Evolutionary conservation across 2,888 invertebrate genomes (phyloP).

Genomic region (Villa cingulata): DNA sequence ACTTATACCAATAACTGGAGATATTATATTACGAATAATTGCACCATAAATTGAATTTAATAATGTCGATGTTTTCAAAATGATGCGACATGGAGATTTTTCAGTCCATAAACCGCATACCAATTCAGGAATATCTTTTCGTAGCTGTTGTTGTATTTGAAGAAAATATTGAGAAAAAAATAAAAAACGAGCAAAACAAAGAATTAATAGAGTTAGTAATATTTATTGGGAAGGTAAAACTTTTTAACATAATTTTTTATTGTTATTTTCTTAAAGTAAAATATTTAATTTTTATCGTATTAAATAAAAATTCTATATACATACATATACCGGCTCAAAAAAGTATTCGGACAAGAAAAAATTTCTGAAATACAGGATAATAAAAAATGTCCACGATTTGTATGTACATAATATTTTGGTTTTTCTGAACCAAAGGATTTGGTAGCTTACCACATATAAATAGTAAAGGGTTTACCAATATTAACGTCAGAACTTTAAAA

Average conservation of each 20-base stretch:
- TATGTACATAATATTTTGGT: too few species aligned
- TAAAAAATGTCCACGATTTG: too few species aligned
- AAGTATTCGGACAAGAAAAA: too few species aligned
- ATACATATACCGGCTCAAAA: too few species aligned
- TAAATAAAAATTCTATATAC: too few species aligned
- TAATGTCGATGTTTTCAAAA: constrained; percentile 31
- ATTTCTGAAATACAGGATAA: too few species aligned
- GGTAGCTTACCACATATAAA: too few species aligned
- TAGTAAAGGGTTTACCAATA: too few species aligned
- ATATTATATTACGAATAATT: constrained; percentile 33
- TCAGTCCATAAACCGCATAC: constrained; percentile 36
- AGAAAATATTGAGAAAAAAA: neutral
- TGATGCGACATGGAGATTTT: constrained; percentile 26
- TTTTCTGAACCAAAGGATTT: too few species aligned
- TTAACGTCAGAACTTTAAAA: too few species aligned
- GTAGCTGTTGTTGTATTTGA: constrained; percentile 20
- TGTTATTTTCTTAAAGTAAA: neutral
- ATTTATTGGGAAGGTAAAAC: too few species aligned
- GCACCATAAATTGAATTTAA: constrained; percentile 35
- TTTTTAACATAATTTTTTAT: neutral
- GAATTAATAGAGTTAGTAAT: neutral
- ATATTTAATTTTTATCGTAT: too few species aligned
- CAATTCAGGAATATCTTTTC: constrained; percentile 32
- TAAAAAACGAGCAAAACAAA: neutral
- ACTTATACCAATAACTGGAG: constrained; percentile 35